These are phyloP conservation scores for Ochotona curzoniae DNA, from an alignment of 2,113 vertebrate genomes.

Conservation along the genomic window DNA sequence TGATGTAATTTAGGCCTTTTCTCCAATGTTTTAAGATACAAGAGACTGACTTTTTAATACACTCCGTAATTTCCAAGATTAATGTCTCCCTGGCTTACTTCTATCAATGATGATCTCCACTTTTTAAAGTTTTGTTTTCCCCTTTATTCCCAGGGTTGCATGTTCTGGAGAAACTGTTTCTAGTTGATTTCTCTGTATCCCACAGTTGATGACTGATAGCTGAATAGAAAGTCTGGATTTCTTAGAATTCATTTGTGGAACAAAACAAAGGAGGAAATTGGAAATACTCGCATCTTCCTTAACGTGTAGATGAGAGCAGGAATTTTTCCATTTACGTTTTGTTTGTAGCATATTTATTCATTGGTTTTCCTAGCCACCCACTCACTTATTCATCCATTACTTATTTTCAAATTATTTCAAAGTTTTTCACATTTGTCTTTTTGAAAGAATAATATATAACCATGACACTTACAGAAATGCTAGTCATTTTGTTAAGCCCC, in stretches of 20 bases:
- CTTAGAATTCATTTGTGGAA: conserved; percentile 5
- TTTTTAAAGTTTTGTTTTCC: neutral
- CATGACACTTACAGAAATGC: neutral
- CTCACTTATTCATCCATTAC: neutral
- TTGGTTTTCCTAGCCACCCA: neutral
- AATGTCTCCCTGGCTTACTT: neutral
- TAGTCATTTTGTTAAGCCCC: conserved; percentile 11
- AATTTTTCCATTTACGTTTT: neutral
- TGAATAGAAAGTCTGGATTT: conserved; percentile 12
- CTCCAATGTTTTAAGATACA: neutral
- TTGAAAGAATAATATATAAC: neutral
- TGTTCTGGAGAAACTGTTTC: conserved; percentile 10
- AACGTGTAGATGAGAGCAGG: neutral
- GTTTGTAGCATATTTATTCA: neutral
- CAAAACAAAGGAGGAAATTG: neutral
- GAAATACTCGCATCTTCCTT: neutral
- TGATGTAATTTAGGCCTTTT: neutral
- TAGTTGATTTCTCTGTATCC: neutral
- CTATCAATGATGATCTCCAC: neutral
- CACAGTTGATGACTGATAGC: neutral
- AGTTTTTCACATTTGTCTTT: conserved; percentile 21
- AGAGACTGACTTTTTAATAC: neutral
- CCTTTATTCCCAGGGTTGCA: neutral
- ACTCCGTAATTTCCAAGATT: neutral
- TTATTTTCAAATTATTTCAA: neutral